Evolutionary conservation across 2,888 invertebrate genomes (phyloP), one percentile per base, ranked within the genome.

Genomic region (Erebia epiphron): DNA sequence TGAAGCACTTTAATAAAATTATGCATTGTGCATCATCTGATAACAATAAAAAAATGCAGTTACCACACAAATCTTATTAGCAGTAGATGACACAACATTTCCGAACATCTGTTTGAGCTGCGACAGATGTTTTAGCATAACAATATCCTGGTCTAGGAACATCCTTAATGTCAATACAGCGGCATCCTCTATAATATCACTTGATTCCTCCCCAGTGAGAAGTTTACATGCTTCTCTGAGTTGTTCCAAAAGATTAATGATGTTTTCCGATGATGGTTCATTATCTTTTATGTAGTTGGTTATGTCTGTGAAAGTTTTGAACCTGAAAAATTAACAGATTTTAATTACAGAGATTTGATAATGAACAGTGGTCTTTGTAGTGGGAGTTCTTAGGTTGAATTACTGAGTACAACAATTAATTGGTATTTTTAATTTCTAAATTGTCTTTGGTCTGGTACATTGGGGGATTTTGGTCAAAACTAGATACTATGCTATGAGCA

Each of bases 161-260:
- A 96, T 86, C 77, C 94, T 89, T 2, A 97, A 86, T 0, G 95
- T 86, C 78, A 94, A 94, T 0, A 96, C 87, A 0, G 95, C 84
- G 0, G 96, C 94, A 84, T 96, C 96, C 78, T 96, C 95, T 10
- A 95, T 89, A 9, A 95, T 86, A 72, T 95, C 94, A 74, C 93
- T 86, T 50, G 94, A 78, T 75, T 95, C 94, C 58, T 95, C 96
- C 26, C 88, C 95, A 26, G 94, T 92, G 72, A 94, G 83, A 64
- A 89, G 79, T 73, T 86, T 87, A 66, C 91, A 84, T 61, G 84
- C 78, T 61, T 85, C 86, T 80, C 91, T 86, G 57, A 90, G 76
- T 75, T 85, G 75, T 21, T 79, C 72, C 11, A 92, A 77, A 1
- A 82, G 79, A 74, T 88, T 80, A 72, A 95, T 71, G 75, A 93